Evolutionary conservation across 2,888 invertebrate species (phyloP).

Genomic region (Tachina fera): DNA sequence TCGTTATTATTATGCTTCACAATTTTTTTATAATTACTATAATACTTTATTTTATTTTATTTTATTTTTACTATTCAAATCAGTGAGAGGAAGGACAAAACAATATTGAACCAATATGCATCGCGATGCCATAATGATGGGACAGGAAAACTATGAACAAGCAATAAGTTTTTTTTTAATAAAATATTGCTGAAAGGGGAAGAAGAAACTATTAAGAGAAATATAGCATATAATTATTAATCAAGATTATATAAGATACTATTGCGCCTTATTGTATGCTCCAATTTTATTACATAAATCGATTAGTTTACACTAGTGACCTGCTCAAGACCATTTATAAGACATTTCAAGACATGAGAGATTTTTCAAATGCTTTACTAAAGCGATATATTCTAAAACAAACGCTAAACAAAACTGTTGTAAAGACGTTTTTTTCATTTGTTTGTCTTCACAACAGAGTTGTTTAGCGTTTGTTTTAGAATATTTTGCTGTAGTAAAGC

Average conservation of each 20-base stretch:
- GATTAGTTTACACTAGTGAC: slow-evolving; percentile 48
- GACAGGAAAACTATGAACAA: neutral
- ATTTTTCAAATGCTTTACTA: no score
- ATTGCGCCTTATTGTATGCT: slow-evolving; percentile 39
- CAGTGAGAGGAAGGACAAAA: neutral
- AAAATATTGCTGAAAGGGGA: neutral
- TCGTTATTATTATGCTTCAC: slow-evolving; percentile 12
- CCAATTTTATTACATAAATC: slow-evolving; percentile 28
- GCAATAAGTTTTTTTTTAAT: neutral
- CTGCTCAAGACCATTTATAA: no score
- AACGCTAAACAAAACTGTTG: no score
- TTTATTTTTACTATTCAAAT: neutral
- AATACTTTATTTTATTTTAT: slow-evolving; percentile 12
- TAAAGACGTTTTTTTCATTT: no score
- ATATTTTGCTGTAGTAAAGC: no score
- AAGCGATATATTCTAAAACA: no score
- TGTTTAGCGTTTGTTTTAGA: no score
- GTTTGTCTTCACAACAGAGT: no score
- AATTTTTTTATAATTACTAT: slow-evolving; percentile 61
- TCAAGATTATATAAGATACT: slow-evolving; percentile 18
- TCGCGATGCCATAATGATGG: slow-evolving; percentile 27
- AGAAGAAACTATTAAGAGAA: neutral
- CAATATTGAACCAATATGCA: slow-evolving; percentile 21
- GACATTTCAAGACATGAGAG: no score
- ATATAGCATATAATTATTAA: slow-evolving; percentile 54